Evolutionary conservation across 2,888 invertebrate genomes (phyloP), one percentile per base, ranked within the genome.

Genomic region (Rotaria socialis): DNA sequence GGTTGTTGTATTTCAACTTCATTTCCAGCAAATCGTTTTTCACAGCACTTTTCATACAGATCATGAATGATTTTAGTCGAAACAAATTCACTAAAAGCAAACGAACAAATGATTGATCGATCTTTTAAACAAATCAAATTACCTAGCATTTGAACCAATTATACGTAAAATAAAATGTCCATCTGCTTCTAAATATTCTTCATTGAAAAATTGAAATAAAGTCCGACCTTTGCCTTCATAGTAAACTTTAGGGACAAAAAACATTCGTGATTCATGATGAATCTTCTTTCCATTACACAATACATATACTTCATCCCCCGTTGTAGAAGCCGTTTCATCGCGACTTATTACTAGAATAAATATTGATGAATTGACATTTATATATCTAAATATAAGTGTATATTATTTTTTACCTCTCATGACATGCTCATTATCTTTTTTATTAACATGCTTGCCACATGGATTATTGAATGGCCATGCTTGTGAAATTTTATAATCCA

Each of bases 141-240:
- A 80, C 80, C 80, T 80, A 8, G 80, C 80, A 80, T 80, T 80
- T 80, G 80, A 47, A 24, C 80, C 47, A 47, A 80, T 80, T 10
- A 80, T 80, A 24, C 80, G 80, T 80, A 80, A 22, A n/a, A 80
- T 80, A 47, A 80, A 80, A 80, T 47, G 47, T 47, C 80, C 80
- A 80, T 80, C 80, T 10, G 80, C 43, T 80, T 80, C 80, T 41
- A 80, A 47, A 80, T 80, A 80, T 47, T 80, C 80, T 0, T 80
- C 1, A 80, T 80, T 80, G 35, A 47, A 80, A 80, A 47, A 80
- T 14, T 80, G 11, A 16, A 80, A 80, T 80, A 80, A 24, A 11
- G 24, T n/a, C n/a, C 22, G 47, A 24, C 55, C 55, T 22, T 80
- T 6, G 6, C n/a, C 19, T 24, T 47, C 11, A 24, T 47, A 80